Conservation (phyloP, 2,113 vertebrate species). For the Diphyllodes magnificus region DNA sequence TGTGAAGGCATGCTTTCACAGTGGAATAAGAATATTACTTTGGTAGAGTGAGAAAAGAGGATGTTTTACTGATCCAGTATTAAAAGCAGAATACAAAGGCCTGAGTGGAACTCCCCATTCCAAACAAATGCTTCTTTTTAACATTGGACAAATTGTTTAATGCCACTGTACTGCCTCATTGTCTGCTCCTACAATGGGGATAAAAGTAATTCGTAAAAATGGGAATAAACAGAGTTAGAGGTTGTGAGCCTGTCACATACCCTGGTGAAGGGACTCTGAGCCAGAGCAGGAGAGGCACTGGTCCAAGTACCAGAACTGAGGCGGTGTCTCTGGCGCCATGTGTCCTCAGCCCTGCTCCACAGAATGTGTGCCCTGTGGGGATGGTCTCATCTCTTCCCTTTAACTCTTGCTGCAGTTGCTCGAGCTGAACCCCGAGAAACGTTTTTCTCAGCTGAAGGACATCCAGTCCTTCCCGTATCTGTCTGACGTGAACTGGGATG, state of each 20-base stretch:
- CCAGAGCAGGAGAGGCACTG: not conserved
- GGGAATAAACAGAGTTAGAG: not conserved
- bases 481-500: conserved; percentile 89
- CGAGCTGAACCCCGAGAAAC: conserved; percentile 81
- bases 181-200: not conserved
- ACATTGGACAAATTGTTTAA: not conserved
- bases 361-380: not conserved
- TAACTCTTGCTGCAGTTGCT: conserved; percentile 76
- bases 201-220: not conserved
- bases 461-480: conserved; percentile 83
- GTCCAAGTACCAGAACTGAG: accelerated
- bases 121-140: not conserved
- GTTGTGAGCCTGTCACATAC: accelerated
- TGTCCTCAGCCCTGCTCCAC: not conserved
- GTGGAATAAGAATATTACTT: not conserved
- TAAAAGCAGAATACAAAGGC: not conserved
- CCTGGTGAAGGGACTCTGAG: not conserved
- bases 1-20: not conserved
- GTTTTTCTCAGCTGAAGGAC: conserved; percentile 84
- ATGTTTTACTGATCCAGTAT: not conserved
- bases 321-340: accelerated
- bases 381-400: not conserved
- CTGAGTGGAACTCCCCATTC: not conserved
- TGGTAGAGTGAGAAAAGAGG: not conserved
- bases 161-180: not conserved